Evolutionary conservation across 2,888 invertebrate species (phyloP).

Genomic region (Exephanes ischioxanthus): DNA sequence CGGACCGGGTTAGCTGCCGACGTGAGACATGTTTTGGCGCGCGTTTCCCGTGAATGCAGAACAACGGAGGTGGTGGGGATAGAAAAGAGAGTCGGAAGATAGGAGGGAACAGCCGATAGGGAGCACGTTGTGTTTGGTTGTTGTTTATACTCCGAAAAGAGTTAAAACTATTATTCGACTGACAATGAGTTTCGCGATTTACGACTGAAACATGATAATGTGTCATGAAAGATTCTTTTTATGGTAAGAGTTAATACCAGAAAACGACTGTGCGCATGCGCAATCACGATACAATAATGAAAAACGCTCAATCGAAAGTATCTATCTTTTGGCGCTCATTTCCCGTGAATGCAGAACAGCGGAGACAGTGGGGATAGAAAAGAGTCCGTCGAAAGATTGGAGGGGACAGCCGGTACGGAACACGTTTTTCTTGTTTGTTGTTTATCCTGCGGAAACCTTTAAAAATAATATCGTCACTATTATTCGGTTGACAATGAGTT

Average conservation of each 20-base stretch:
- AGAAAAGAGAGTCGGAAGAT: neutral
- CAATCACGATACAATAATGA: too few species aligned
- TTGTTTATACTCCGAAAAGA: neutral
- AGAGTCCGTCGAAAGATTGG: neutral
- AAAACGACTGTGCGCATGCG: too few species aligned
- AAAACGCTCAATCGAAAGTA: too few species aligned
- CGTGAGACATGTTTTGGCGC: constrained; percentile 9
- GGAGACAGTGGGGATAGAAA: neutral
- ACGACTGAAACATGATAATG: constrained; percentile 74
- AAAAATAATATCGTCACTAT: neutral
- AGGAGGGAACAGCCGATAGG: neutral
- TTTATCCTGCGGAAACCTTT: neutral
- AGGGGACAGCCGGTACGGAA: neutral
- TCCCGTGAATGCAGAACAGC: neutral
- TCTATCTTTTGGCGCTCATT: neutral
- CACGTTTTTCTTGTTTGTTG: neutral
- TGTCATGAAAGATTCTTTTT: too few species aligned
- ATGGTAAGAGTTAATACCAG: too few species aligned
- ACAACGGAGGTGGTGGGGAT: neutral
- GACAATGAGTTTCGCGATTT: constrained; percentile 80
- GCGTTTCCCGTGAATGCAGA: neutral
- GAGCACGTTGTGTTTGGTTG: neutral
- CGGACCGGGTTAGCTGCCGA: constrained; percentile 5
- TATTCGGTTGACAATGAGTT: constrained; percentile 77
- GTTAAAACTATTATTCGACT: neutral